Evolutionary conservation across 2,797 vertebrate species (phyloP).

Genomic region (Paratrypauchen microcephalus): DNA sequence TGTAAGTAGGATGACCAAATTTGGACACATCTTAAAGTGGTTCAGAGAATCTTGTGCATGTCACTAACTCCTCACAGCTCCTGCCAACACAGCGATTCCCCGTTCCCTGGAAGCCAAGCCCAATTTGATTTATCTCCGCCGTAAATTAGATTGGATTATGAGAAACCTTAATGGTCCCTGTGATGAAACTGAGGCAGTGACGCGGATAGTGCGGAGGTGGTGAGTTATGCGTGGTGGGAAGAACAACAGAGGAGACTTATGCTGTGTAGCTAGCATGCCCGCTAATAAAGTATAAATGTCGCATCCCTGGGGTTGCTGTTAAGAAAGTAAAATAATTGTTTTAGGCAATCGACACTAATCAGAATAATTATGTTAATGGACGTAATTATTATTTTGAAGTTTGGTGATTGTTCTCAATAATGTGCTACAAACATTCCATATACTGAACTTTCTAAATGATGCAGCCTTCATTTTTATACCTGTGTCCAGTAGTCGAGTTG

Average conservation of each 20-base stretch:
- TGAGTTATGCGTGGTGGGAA: slow-evolving; percentile 9
- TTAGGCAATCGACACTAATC: not conserved
- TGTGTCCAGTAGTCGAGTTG: too few relatives aligned
- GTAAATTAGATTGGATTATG: slow-evolving; percentile 38
- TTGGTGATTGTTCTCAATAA: not conserved
- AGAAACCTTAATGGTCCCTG: slow-evolving; percentile 34
- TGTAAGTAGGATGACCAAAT: slow-evolving; percentile 60
- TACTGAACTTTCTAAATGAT: too few relatives aligned
- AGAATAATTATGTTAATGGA: not conserved
- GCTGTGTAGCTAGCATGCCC: not conserved
- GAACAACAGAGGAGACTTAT: slow-evolving; percentile 3
- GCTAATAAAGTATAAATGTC: slow-evolving; percentile 3
- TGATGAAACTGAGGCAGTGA: slow-evolving; percentile 19
- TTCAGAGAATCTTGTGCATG: slow-evolving; percentile 43
- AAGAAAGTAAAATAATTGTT: not conserved
- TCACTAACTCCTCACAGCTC: slow-evolving; percentile 28
- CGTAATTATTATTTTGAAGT: not conserved
- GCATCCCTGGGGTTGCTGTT: not conserved
- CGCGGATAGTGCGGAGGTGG: not conserved
- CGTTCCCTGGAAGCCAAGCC: slow-evolving; percentile 22
- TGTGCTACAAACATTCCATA: too few relatives aligned
- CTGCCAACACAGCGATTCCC: slow-evolving; percentile 29
- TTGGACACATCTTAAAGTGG: slow-evolving; percentile 55
- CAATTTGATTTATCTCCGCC: slow-evolving; percentile 35
- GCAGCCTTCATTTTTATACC: too few relatives aligned